A percentile compares a stretch with the other conserved stretches of the same genome.
phyloP scores from a whole-genome alignment of 2,888 invertebrate genomes.

The Pristionchus maxplancki region DNA sequence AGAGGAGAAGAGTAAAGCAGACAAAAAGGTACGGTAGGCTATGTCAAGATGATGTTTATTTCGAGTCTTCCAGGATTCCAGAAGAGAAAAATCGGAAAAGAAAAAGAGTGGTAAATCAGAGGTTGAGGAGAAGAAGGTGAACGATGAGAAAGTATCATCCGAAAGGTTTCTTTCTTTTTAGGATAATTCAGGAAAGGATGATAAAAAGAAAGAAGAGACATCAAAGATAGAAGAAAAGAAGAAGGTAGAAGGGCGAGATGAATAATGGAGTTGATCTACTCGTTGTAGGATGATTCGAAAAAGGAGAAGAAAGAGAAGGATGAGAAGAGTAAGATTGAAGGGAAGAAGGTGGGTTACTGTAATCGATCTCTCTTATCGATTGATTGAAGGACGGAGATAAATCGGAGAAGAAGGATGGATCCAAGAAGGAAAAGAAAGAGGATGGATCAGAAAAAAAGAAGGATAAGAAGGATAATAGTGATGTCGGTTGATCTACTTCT shows the following conservation, averaged over 20 bases:
- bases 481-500: background rate
- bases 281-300: background rate
- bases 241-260: background rate
- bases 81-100: slow-evolving; percentile 14
- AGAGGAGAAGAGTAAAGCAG: slow-evolving; percentile 25
- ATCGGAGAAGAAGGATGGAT: background rate
- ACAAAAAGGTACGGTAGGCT: background rate
- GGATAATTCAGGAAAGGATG: slow-evolving; percentile 5
- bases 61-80: background rate
- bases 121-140: background rate
- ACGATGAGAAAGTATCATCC: background rate
- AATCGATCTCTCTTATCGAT: background rate
- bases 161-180: background rate
- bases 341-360: slow-evolving; percentile 24
- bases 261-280: background rate
- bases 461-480: slow-evolving; percentile 22
- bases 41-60: background rate
- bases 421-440: slow-evolving; percentile 1
- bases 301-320: slow-evolving; percentile 13
- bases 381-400: slow-evolving; percentile 32
- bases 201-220: background rate
- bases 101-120: background rate
- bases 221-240: slow-evolving; percentile 1
- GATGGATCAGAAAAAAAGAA: slow-evolving; percentile 1
- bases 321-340: background rate